Evolutionary conservation across 64 coral and sea anemone species (phyloP).

Genomic region (Montipora sp.): DNA sequence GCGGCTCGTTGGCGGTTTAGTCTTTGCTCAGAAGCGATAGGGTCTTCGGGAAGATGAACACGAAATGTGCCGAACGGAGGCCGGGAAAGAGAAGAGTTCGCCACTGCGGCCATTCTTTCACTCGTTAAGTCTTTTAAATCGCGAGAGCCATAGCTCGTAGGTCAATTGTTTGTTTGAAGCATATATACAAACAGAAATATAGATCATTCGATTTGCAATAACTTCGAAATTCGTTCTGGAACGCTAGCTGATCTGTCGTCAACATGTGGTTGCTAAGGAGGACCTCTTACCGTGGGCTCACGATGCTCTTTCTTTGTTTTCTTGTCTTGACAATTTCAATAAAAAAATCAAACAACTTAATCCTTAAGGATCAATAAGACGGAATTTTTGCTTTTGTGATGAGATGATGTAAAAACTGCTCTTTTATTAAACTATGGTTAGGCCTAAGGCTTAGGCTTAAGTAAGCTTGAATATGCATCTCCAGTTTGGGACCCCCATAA

Average conservation of each 20-base stretch:
- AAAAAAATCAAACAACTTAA: too few relatives aligned
- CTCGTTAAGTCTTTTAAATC: background rate
- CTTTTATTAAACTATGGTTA: too few relatives aligned
- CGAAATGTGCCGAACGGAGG: slow-evolving; percentile 87
- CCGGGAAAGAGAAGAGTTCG: slow-evolving; percentile 36
- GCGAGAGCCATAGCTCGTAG: background rate
- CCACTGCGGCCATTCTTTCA: slow-evolving; percentile 61
- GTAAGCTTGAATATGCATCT: too few relatives aligned
- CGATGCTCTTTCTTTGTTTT: background rate
- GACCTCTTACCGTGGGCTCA: slow-evolving; percentile 25
- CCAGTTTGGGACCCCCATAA: too few relatives aligned
- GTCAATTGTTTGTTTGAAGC: background rate
- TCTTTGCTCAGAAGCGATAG: slow-evolving; percentile 73
- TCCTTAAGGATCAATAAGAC: too few relatives aligned
- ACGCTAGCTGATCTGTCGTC: background rate
- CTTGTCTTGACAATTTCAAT: background rate
- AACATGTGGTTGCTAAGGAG: slow-evolving; percentile 54
- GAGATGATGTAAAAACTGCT: too few relatives aligned
- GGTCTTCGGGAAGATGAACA: slow-evolving; percentile 79
- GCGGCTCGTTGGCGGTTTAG: slow-evolving; percentile 66
- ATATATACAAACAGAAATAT: background rate
- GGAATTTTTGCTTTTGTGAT: too few relatives aligned
- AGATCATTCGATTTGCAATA: background rate
- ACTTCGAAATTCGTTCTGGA: slow-evolving; percentile 17
- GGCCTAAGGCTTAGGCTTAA: too few relatives aligned